A percentile compares a stretch with the other conserved stretches of the same genome.
These are phyloP conservation scores for Lithobates sylvaticus DNA, from an alignment of 2,797 vertebrate species.

Conservation along the genomic window DNA sequence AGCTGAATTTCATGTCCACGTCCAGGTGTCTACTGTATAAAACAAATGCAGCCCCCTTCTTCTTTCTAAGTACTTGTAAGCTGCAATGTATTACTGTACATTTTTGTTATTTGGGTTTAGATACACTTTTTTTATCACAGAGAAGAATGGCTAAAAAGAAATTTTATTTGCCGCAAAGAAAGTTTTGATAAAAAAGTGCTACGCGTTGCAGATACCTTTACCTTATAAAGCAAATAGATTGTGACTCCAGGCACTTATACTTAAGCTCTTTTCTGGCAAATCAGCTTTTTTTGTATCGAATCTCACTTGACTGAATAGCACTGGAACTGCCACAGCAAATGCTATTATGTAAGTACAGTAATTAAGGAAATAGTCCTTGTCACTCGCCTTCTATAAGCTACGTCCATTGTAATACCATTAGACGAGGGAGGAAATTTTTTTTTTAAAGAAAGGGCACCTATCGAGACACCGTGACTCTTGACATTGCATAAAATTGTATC, in stretches of 20 bases:
- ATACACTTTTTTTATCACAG: neutral
- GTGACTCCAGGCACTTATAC: slow-evolving; percentile 74
- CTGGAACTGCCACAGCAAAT: slow-evolving; percentile 75
- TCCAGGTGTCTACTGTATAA: too few relatives aligned
- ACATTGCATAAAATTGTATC: slow-evolving; percentile 39
- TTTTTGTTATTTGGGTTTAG: neutral
- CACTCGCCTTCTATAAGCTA: slow-evolving; percentile 71
- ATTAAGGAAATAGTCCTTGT: slow-evolving; percentile 80
- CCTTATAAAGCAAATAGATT: slow-evolving; percentile 76
- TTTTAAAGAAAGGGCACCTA: slow-evolving; percentile 66
- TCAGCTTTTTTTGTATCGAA: slow-evolving; percentile 76
- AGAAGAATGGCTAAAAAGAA: neutral
- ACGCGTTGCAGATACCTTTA: slow-evolving; percentile 69
- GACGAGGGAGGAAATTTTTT: slow-evolving; percentile 72
- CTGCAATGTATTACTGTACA: neutral
- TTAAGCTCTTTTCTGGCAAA: slow-evolving; percentile 78
- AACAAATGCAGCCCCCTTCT: too few relatives aligned
- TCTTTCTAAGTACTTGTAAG: neutral
- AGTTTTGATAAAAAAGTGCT: slow-evolving; percentile 68
- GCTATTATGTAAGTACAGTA: slow-evolving; percentile 76
- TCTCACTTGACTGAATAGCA: slow-evolving; percentile 77
- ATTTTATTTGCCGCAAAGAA: slow-evolving; percentile 56
- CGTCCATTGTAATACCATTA: slow-evolving; percentile 75
- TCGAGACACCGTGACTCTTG: slow-evolving; percentile 58
- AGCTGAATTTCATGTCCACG: too few relatives aligned